phyloP scores from a whole-genome alignment of 35 echinoderm and acorn worm genomes.

The Apostichopus californicus region DNA sequence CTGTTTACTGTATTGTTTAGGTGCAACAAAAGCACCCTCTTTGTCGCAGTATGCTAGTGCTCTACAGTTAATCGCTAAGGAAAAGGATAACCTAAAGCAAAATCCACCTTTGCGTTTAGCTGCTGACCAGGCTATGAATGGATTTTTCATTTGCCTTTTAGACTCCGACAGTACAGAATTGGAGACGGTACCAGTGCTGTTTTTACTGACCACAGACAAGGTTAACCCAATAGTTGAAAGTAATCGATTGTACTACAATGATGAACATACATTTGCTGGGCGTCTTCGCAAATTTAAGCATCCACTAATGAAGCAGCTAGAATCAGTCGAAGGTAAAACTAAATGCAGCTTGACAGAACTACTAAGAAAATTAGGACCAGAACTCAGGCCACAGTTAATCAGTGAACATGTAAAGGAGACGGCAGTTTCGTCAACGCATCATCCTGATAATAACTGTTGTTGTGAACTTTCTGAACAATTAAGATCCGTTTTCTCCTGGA shows the following conservation, averaged over 20 bases:
- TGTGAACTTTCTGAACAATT: constrained; percentile 10
- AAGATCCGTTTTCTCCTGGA: constrained; percentile 12
- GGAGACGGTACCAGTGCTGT: neutral
- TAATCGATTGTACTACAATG: constrained; percentile 13
- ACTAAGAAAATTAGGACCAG: neutral
- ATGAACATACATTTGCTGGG: neutral
- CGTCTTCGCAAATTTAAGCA: neutral
- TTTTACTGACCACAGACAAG: neutral
- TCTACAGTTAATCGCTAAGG: neutral
- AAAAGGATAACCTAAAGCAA: neutral
- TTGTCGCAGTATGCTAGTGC: constrained; percentile 17
- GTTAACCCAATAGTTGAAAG: neutral
- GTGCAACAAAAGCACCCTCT: constrained; percentile 25
- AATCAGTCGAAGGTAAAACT: too few relatives aligned
- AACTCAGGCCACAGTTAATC: neutral
- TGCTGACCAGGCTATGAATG: constrained; percentile 11
- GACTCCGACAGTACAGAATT: neutral
- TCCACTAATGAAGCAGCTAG: neutral
- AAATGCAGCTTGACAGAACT: neutral
- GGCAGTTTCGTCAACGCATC: neutral
- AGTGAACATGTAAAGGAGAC: neutral
- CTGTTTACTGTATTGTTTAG: neutral
- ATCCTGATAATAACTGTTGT: neutral
- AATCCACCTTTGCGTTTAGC: neutral
- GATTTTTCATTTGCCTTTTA: constrained; percentile 12